phyloP scores from a whole-genome alignment of 2,113 vertebrate species.

The Bufo gargarizans region DNA sequence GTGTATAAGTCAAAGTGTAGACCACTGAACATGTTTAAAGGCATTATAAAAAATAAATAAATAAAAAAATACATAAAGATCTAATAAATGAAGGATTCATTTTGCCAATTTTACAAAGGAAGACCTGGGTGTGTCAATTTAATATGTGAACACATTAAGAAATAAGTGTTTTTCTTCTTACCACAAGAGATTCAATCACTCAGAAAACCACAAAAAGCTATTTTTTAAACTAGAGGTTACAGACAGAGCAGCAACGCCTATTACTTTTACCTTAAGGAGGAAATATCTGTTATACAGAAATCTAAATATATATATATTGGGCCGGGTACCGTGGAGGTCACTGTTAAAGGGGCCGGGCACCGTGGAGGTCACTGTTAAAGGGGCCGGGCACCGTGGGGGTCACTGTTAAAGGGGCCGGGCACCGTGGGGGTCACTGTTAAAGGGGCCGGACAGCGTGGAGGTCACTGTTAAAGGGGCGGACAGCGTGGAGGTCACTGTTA shows the following conservation, averaged over 20 bases:
- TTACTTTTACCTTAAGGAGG: not conserved
- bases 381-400: too few species aligned
- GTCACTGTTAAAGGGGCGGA: too few species aligned
- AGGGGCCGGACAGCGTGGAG: too few species aligned
- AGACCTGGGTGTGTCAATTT: slow-evolving; percentile 63
- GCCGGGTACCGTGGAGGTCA: not conserved
- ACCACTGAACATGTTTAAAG: not conserved
- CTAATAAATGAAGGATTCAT: not conserved
- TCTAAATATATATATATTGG: too few species aligned
- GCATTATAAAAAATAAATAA: not conserved
- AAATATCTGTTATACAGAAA: not conserved
- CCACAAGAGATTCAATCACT: slow-evolving; percentile 36
- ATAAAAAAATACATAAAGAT: not conserved
- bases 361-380: too few species aligned
- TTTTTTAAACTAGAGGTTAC: slow-evolving; percentile 34
- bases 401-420: too few species aligned
- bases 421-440: too few species aligned
- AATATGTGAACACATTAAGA: slow-evolving; percentile 47
- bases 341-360: too few species aligned
- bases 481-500: too few species aligned
- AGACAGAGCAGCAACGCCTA: slow-evolving; percentile 19
- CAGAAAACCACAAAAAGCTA: slow-evolving; percentile 58
- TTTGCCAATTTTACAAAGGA: not conserved
- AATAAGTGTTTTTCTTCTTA: slow-evolving; percentile 60
- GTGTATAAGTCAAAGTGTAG: not conserved